Evolutionary conservation across 1,140 invertebrate genomes (phyloP).

Genomic region (Meteorus sp.): DNA sequence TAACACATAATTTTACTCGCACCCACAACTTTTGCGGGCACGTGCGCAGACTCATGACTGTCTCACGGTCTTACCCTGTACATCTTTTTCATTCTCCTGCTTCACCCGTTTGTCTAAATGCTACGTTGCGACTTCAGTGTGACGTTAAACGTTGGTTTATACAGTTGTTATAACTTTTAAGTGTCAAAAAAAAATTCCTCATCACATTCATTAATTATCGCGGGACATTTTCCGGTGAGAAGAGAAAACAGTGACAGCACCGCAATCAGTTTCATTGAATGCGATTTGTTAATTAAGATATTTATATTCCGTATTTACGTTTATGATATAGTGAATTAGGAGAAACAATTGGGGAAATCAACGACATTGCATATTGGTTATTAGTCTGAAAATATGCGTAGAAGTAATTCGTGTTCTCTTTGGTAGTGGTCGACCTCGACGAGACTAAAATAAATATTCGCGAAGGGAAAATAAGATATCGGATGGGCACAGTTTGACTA

Average conservation of each 20-base stretch:
- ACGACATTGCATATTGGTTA: too few relatives aligned
- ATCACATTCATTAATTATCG: background rate
- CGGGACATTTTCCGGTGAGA: background rate
- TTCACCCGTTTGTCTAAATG: conserved; percentile 35
- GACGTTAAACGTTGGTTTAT: conserved; percentile 50
- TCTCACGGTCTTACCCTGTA: background rate
- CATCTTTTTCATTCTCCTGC: conserved; percentile 36
- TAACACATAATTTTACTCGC: background rate
- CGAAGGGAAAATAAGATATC: conserved; percentile 1
- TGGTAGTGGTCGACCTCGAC: conserved; percentile 14
- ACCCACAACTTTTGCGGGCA: background rate
- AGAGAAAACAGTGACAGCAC: too few relatives aligned
- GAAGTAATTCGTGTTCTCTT: background rate
- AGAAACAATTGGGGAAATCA: too few relatives aligned
- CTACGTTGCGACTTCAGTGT: conserved; percentile 40
- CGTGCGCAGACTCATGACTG: conserved; percentile 11
- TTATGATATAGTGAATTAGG: too few relatives aligned
- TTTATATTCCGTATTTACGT: too few relatives aligned
- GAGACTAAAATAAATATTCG: conserved; percentile 24
- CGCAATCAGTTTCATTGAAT: too few relatives aligned
- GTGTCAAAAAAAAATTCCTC: background rate
- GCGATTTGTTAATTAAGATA: too few relatives aligned
- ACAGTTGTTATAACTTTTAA: conserved; percentile 45
- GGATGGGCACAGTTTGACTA: background rate
- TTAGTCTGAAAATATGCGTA: conserved; percentile 3